These are phyloP conservation scores for Lepilemur ruficaudatus DNA, from an alignment of 2,797 vertebrate genomes.

Conservation along the genomic window DNA sequence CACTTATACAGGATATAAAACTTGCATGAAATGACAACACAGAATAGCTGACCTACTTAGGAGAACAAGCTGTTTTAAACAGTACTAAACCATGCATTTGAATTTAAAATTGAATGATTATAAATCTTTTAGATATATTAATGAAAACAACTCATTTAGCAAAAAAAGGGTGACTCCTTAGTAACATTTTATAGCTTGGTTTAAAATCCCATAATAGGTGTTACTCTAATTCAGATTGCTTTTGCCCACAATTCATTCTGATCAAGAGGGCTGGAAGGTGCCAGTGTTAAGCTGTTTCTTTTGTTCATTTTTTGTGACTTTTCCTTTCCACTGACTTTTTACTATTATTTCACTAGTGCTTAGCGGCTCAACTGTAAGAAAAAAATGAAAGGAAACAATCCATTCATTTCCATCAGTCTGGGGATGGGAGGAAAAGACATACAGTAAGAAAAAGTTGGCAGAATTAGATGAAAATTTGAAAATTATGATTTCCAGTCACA, in stretches of 20 bases:
- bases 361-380: background rate
- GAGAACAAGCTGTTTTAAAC: background rate
- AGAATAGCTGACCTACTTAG: constrained; percentile 65
- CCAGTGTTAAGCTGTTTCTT: background rate
- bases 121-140: background rate
- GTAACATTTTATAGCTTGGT: background rate
- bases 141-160: background rate
- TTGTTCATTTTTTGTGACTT: constrained; percentile 24
- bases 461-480: background rate
- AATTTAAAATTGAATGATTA: background rate
- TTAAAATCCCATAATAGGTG: background rate
- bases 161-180: background rate
- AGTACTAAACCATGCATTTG: background rate
- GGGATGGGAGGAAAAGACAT: background rate
- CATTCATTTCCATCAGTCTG: background rate
- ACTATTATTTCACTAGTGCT: background rate
- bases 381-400: background rate
- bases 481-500: background rate
- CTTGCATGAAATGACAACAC: constrained; percentile 28
- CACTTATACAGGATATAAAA: background rate
- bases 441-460: background rate
- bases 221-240: background rate
- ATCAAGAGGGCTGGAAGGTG: background rate
- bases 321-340: background rate
- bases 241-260: background rate